A percentile compares a stretch with the other conserved stretches of the same genome.
Conservation (phyloP, 2,113 vertebrate genomes). For the Megaceryle torquata region DNA sequence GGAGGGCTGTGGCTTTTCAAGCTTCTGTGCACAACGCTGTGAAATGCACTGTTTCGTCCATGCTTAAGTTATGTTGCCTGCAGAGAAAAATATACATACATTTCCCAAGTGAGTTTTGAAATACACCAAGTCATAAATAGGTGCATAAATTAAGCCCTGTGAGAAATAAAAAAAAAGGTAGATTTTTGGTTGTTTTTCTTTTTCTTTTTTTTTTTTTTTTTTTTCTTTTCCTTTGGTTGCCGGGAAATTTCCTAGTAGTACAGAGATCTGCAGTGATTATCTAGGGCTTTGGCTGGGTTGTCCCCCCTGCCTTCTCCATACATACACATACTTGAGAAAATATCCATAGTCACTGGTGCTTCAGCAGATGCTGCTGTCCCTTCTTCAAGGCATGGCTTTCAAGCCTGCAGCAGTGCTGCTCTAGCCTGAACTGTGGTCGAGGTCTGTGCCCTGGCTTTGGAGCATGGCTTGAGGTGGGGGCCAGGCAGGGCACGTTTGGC, state of each 20-base stretch:
- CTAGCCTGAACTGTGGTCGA: fast-evolving
- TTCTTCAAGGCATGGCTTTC: not conserved
- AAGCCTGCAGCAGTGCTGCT: fast-evolving
- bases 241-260: not conserved
- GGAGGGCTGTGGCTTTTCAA: not conserved
- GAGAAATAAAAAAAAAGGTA: not conserved
- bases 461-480: not conserved
- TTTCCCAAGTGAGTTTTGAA: not conserved
- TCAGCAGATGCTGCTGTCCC: not conserved
- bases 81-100: not conserved
- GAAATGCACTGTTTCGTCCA: not conserved
- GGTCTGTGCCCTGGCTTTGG: not conserved
- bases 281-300: not conserved
- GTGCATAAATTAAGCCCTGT: not conserved
- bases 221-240: not conserved
- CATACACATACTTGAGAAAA: not conserved
- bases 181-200: not conserved
- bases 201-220: not conserved
- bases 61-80: not conserved
- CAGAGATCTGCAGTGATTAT: not conserved
- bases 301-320: fast-evolving
- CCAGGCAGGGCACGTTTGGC: not conserved
- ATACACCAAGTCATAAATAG: not conserved
- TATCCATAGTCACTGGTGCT: not conserved
- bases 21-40: not conserved